Percentiles rank a stretch among this genome's conserved stretches.
These are phyloP conservation scores for Standfussiana lucernea DNA, from an alignment of 2,888 invertebrate genomes.

Conservation along the genomic window DNA sequence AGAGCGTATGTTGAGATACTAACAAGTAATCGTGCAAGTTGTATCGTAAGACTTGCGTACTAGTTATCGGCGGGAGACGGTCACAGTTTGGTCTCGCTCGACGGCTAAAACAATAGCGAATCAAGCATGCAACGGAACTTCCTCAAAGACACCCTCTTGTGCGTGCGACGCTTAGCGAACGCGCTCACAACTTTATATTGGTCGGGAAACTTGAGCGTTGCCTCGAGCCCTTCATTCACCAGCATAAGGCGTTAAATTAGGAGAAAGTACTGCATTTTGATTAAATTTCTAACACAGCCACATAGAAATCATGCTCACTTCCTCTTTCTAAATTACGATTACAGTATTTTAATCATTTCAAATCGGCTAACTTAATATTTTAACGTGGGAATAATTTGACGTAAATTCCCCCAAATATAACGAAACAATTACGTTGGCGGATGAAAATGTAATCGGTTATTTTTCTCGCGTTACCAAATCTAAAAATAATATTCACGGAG, in stretches of 20 bases:
- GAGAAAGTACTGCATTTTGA: constrained; percentile 66
- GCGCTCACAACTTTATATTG: constrained; percentile 88
- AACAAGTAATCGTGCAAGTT: constrained; percentile 86
- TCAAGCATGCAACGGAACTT: constrained; percentile 90
- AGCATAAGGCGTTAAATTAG: constrained; percentile 70
- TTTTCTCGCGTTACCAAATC: constrained; percentile 75
- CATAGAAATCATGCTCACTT: constrained; percentile 26
- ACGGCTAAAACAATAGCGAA: constrained; percentile 88
- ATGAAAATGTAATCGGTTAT: constrained; percentile 72
- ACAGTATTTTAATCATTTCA: constrained; percentile 44
- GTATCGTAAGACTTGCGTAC: constrained; percentile 80
- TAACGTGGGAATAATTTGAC: constrained; percentile 49
- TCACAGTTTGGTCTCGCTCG: constrained; percentile 85
- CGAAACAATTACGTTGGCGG: constrained; percentile 64
- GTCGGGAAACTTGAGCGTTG: constrained; percentile 85
- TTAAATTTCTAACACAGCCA: constrained; percentile 49
- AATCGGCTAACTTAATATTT: constrained; percentile 38
- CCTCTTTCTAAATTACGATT: constrained; percentile 33
- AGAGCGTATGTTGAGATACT: constrained; percentile 84
- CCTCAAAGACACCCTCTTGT: constrained; percentile 87
- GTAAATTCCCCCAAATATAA: constrained; percentile 57
- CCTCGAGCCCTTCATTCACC: constrained; percentile 73
- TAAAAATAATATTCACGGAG: constrained; percentile 77
- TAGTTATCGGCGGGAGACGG: constrained; percentile 80
- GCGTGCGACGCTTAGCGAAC: constrained; percentile 87